Evolutionary conservation across 2,113 vertebrate species (phyloP).

Genomic region (Canis aureus): DNA sequence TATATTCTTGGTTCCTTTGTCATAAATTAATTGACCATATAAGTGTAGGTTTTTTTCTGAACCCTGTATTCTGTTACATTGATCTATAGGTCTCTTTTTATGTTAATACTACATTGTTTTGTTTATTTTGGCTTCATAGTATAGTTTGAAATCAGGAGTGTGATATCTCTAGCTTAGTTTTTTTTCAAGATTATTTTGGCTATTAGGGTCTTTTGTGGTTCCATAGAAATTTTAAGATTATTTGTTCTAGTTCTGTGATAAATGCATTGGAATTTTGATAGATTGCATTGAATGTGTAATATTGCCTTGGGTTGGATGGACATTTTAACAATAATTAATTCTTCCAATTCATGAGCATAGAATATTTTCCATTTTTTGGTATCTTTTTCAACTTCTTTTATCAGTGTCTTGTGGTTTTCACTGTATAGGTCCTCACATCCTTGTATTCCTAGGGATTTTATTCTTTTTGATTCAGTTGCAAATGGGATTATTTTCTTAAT

Average conservation of each 20-base stretch:
- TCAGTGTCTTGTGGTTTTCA: neutral
- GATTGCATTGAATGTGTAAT: neutral
- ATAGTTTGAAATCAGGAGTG: neutral
- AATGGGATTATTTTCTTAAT: neutral
- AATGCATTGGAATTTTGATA: neutral
- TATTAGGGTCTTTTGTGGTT: neutral
- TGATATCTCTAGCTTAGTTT: neutral
- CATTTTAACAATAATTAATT: neutral
- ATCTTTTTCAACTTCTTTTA: neutral
- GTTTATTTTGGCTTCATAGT: neutral
- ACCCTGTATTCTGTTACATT: neutral
- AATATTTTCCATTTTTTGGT: neutral
- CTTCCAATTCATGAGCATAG: neutral
- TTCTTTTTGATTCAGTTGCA: neutral
- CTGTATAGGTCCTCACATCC: neutral
- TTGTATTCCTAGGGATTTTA: neutral
- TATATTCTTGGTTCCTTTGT: neutral
- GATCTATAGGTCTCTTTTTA: neutral
- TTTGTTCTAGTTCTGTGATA: neutral
- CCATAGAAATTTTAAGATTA: neutral
- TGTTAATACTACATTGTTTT: neutral
- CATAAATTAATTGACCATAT: neutral
- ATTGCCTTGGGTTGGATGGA: neutral
- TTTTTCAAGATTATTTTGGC: neutral
- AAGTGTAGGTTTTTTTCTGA: neutral